Conservation (phyloP, 2,113 vertebrate genomes). For the Girardinichthys multiradiatus region DNA sequence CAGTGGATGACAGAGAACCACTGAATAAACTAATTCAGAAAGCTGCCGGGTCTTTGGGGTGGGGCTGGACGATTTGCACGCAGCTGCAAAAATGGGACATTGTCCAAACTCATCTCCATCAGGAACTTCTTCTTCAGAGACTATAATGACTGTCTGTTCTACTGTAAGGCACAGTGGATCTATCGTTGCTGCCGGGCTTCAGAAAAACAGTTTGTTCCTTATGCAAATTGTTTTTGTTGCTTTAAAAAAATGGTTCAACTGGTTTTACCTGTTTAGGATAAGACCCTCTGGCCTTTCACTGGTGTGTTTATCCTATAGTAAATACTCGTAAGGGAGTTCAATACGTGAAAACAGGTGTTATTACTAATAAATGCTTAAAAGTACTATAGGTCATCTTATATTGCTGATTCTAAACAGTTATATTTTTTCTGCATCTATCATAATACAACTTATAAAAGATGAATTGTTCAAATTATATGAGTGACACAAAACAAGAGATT, state of each 20-base stretch:
- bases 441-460: no score
- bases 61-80: background rate
- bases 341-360: background rate
- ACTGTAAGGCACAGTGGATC: no score
- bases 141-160: no score
- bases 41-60: background rate
- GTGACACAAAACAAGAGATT: background rate
- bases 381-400: no score
- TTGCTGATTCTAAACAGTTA: background rate
- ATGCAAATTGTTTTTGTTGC: background rate
- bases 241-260: slow-evolving; percentile 17
- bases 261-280: slow-evolving; percentile 18
- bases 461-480: background rate
- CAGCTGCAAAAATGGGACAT: background rate
- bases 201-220: background rate
- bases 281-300: slow-evolving; percentile 7
- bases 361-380: no score
- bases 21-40: background rate
- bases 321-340: background rate
- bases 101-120: background rate
- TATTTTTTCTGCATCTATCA: no score
- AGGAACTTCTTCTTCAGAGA: no score
- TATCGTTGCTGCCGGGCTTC: no score
- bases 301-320: background rate
- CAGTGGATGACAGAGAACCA: background rate